Base-by-base conservation (phyloP, 2,113 vertebrate genomes). In the Tachycineta bicolor region DNA sequence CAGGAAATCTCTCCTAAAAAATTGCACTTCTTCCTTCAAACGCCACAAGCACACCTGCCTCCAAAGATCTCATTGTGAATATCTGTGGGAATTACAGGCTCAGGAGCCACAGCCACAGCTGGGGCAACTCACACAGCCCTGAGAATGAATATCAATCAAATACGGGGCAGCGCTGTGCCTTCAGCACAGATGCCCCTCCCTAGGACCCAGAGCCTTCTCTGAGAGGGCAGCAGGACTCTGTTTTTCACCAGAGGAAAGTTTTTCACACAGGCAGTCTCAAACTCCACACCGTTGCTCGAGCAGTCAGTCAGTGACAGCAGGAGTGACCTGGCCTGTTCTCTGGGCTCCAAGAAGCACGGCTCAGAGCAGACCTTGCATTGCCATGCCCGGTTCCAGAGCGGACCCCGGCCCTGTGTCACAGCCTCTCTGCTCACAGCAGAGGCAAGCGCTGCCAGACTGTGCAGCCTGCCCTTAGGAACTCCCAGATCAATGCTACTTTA, bases 1-100 rank as follows among this genome's bases (percentile, higher is more conserved):
- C 5, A 82, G 84, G 71, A 91, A 91, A 83, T 39, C 12, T 59
- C 53, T 62, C n/a, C 67, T 89, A 75, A 87, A 76, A 95, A 65
- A 10, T 9, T 37, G 37, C 44, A 29, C 31, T 14, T 20, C 62
- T 85, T 75, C 87, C 74, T 93, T 85, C 69, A 89, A 89, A 84
- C 2, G 2, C 39, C 49, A 64, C 33, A 21, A 82, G 53, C 20
- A 17, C 37, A 77, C 31, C 63, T 85, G 53, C 37, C 37, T 85
- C 65, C 23, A 22, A 49, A 89, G 58, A 20, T 31, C 20, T 75
- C 69, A 58, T 17, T 58, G 47, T 60, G 71, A 69, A 4, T 69
- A 34, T 44, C 28, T 79, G 41, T 73, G 79, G 92, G 67, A 93
- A 93, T 83, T 79, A 28, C n/a, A 90, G 37, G 43, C 76, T 53